phyloP scores from a whole-genome alignment of 2,797 vertebrate species.

The Channa striata region DNA sequence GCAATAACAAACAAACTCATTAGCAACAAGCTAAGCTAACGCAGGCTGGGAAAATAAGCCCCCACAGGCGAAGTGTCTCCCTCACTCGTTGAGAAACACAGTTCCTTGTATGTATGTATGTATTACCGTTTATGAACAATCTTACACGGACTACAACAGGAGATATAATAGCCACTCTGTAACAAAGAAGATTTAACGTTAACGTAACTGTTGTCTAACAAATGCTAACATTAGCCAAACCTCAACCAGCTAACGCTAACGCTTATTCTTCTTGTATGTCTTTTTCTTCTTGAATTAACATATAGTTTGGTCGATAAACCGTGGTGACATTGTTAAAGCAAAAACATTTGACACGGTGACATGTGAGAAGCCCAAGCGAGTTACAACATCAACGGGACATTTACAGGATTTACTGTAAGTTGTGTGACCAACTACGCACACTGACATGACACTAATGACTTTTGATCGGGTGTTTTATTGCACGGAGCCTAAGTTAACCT shows the following conservation, averaged over 20 bases:
- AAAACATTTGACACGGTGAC: neutral
- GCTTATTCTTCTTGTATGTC: constrained; percentile 56
- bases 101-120: neutral
- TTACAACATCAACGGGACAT: constrained; percentile 2
- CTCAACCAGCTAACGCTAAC: constrained; percentile 40
- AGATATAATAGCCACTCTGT: constrained; percentile 9
- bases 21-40: constrained; percentile 28
- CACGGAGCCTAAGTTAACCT: rapidly evolving
- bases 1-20: constrained; percentile 70
- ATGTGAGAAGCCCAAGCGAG: constrained; percentile 11
- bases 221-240: constrained; percentile 53
- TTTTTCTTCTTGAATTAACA: constrained; percentile 21
- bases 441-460: neutral
- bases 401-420: constrained; percentile 25
- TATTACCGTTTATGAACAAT: neutral
- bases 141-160: neutral
- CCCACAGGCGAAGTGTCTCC: neutral
- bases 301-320: neutral
- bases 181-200: constrained; percentile 2
- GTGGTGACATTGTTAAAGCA: neutral
- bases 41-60: neutral
- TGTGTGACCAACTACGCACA: constrained; percentile 2
- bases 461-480: neutral
- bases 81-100: neutral
- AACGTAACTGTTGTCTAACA: constrained; percentile 39